These are phyloP conservation scores for Cebidichthys violaceus DNA, from an alignment of 2,113 vertebrate species.

Conservation along the genomic window DNA sequence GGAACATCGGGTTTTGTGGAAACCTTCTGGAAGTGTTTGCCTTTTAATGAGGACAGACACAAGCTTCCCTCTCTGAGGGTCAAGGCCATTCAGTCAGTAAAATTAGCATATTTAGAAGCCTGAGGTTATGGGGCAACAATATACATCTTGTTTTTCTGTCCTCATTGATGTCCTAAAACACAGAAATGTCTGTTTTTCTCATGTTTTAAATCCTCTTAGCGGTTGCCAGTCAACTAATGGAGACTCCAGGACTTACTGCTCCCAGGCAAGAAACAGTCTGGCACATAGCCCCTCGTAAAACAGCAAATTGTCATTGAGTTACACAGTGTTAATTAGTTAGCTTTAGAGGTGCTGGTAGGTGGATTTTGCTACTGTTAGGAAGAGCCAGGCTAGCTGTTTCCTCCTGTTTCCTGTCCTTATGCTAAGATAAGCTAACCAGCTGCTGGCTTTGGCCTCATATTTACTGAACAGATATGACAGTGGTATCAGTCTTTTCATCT, in stretches of 20 bases:
- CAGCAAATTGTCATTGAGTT: conserved; percentile 9
- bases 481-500: background rate
- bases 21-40: background rate
- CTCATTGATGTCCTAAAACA: background rate
- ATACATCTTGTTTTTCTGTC: background rate
- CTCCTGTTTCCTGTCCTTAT: background rate
- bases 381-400: background rate
- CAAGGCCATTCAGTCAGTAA: background rate
- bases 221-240: background rate
- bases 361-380: background rate
- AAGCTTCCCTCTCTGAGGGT: background rate
- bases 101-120: background rate
- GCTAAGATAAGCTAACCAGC: background rate
- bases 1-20: background rate
- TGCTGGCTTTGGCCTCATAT: background rate
- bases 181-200: background rate
- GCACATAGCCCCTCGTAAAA: conserved; percentile 1
- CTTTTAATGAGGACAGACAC: background rate
- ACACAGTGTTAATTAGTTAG: background rate
- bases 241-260: background rate
- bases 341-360: background rate
- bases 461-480: background rate
- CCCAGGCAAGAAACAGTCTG: background rate
- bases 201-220: background rate
- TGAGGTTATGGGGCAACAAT: background rate